These are phyloP conservation scores for Pangasius krempfi DNA, from an alignment of 2,797 vertebrate genomes.

Conservation along the genomic window DNA sequence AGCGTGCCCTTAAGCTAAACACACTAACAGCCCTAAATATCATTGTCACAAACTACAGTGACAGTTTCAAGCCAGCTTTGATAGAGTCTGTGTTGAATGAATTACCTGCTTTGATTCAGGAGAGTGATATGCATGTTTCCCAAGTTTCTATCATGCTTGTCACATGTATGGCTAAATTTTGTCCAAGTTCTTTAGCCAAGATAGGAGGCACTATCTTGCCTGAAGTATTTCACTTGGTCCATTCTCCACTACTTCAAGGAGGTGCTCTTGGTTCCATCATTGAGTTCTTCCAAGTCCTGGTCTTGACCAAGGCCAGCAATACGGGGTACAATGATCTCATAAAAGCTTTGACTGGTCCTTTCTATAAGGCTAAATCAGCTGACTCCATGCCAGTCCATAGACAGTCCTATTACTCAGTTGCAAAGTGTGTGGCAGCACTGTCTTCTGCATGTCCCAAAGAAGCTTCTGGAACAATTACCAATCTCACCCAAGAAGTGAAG, in stretches of 20 bases:
- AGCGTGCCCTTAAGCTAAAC: constrained; percentile 84
- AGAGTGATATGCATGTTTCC: constrained; percentile 91
- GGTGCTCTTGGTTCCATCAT: constrained; percentile 80
- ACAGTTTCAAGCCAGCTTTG: constrained; percentile 78
- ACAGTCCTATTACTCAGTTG: constrained; percentile 84
- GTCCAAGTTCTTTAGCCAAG: constrained; percentile 82
- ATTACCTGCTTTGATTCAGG: constrained; percentile 84
- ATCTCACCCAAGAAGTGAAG: constrained; percentile 83
- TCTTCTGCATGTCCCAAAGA: constrained; percentile 83
- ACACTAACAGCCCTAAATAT: constrained; percentile 82
- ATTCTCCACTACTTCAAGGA: constrained; percentile 87
- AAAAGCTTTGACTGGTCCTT: constrained; percentile 79
- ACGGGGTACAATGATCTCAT: constrained; percentile 80
- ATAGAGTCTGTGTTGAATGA: constrained; percentile 81
- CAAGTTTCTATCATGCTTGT: constrained; percentile 83
- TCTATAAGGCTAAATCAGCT: constrained; percentile 61
- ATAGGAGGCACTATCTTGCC: constrained; percentile 78
- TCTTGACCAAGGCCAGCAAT: constrained; percentile 74
- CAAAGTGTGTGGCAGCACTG: constrained; percentile 88
- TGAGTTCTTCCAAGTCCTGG: constrained; percentile 84
- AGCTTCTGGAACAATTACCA: constrained; percentile 70
- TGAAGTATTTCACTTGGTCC: constrained; percentile 81
- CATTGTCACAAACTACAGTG: constrained; percentile 83
- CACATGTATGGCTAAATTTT: constrained; percentile 79
- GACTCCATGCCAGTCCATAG: constrained; percentile 70